Base-by-base conservation (phyloP, 2,888 invertebrate genomes). In the Labia minor region DNA sequence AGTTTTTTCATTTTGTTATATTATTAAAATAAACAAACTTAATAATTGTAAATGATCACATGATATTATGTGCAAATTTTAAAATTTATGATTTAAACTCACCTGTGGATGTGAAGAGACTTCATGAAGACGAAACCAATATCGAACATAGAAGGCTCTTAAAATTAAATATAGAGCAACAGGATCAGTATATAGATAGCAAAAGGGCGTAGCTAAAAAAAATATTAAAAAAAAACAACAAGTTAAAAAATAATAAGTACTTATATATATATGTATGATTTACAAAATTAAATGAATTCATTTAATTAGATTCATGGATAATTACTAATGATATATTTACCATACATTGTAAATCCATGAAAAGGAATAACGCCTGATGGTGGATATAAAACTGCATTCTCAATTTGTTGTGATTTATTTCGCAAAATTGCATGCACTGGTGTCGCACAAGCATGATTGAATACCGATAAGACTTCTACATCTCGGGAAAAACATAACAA, bases 281-380 rank as follows among this genome's bases (percentile, higher is more conserved):
- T n/a, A n/a, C n/a, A n/a, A n/a, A n/a, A n/a, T n/a, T n/a, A n/a
- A n/a, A n/a, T n/a, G n/a, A n/a, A n/a, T n/a, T n/a, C n/a, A n/a
- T n/a, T n/a, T n/a, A n/a, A n/a, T n/a, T n/a, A n/a, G n/a, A n/a
- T n/a, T n/a, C n/a, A n/a, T n/a, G n/a, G n/a, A n/a, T n/a, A n/a
- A n/a, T 26, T 8, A 26, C 26, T 26, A 6, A 6, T 21, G 18
- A 19, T 64, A 62, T n/a, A 71, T 84, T 78, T 81, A 94, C 94
- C 93, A 77, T 95, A 95, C 96, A 97, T 96, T 19, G 95, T 90
- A 77, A 97, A 95, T 1, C 96, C 96, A 77, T 97, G 95, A 78
- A 95, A 96, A 0, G 96, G 96, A 72, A 97, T 94, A 37, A 96
- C 87, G 0, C 95, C 95, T 75, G 91, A 93, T 0, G 96, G 96